phyloP scores from a whole-genome alignment of 2,113 vertebrate species.

The Ptyas mucosa region DNA sequence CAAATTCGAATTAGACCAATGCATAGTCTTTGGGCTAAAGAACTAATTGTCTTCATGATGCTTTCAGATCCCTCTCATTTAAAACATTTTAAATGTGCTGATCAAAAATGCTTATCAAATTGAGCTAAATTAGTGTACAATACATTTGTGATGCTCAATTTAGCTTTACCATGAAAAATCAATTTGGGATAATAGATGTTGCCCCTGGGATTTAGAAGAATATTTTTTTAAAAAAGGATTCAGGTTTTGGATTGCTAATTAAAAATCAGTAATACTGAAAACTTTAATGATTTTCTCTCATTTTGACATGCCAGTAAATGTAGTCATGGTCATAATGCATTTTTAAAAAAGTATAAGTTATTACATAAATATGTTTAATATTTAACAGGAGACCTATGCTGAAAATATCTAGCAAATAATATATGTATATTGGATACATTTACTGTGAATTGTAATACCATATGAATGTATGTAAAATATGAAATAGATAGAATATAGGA shows the following conservation, averaged over 20 bases:
- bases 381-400: not conserved
- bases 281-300: slow-evolving; percentile 23
- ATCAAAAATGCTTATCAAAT: slow-evolving; percentile 46
- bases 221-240: not conserved
- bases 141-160: slow-evolving; percentile 53
- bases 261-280: slow-evolving; percentile 36
- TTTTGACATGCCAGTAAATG: not conserved
- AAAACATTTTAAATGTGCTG: slow-evolving; percentile 27
- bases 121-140: slow-evolving; percentile 50
- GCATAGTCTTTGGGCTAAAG: not conserved
- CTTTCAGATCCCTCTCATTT: slow-evolving; percentile 10
- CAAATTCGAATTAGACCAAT: not conserved
- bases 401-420: not conserved
- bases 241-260: slow-evolving; percentile 40
- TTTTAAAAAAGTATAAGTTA: not conserved
- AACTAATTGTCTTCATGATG: slow-evolving; percentile 20
- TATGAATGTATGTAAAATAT: not conserved
- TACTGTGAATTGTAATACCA: not conserved
- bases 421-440: not conserved
- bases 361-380: not conserved
- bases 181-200: slow-evolving; percentile 56
- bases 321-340: not conserved
- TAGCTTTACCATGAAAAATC: slow-evolving; percentile 59
- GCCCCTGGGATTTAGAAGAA: slow-evolving; percentile 41
- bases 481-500: not conserved